Percentiles rank a stretch among this genome's conserved stretches.
Conservation (phyloP, 2,888 invertebrate genomes). For the Oscheius sp. region DNA sequence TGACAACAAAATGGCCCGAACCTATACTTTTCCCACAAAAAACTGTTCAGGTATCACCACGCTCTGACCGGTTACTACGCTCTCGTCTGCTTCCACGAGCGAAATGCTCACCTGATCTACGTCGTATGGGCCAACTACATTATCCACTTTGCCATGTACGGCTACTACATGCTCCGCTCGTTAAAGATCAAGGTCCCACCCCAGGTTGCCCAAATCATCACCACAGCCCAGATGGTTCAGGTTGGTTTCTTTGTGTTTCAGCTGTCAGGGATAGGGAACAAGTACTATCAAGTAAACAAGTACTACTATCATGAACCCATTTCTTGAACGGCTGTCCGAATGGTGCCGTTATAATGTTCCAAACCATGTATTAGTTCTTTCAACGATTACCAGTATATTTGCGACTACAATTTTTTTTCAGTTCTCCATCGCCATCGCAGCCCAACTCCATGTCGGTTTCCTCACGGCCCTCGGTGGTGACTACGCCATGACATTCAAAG, state of each 20-base stretch:
- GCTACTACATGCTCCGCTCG: constrained; percentile 70
- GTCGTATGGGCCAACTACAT: constrained; percentile 69
- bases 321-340: too few relatives aligned
- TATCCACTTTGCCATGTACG: constrained; percentile 69
- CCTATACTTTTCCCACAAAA: background rate
- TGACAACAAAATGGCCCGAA: background rate
- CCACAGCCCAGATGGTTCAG: constrained; percentile 67
- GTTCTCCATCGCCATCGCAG: constrained; percentile 66
- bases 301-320: too few relatives aligned
- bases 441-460: constrained; percentile 61
- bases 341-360: too few relatives aligned
- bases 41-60: constrained; percentile 66
- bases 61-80: constrained; percentile 70
- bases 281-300: too few relatives aligned
- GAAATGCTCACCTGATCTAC: constrained; percentile 70
- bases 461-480: constrained; percentile 48
- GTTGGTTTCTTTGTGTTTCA: constrained; percentile 21
- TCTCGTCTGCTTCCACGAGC: constrained; percentile 67
- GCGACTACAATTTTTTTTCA: constrained; percentile 32
- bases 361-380: background rate
- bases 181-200: constrained; percentile 65
- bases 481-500: constrained; percentile 60
- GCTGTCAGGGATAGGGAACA: background rate
- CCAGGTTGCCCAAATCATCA: constrained; percentile 64
- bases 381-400: background rate